phyloP scores from a whole-genome alignment of 2,113 vertebrate genomes.

The Craseonycteris thonglongyai region DNA sequence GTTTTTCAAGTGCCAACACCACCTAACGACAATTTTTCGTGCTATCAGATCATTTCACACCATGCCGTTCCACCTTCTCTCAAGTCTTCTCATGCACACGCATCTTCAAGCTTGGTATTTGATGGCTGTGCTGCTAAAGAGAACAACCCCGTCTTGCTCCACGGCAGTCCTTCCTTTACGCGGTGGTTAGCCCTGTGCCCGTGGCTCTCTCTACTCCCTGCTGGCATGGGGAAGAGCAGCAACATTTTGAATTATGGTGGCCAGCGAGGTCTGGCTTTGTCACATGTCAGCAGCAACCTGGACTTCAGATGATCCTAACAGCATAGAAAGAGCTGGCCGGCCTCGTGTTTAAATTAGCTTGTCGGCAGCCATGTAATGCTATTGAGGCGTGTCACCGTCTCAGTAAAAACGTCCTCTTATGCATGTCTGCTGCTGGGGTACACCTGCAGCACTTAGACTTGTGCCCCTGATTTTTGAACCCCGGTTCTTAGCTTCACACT shows the following conservation, averaged over 20 bases:
- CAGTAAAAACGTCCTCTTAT: accelerated
- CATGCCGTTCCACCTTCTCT: constrained; percentile 8
- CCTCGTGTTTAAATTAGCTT: accelerated
- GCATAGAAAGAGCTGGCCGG: not conserved
- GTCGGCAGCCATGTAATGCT: accelerated
- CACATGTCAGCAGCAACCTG: accelerated
- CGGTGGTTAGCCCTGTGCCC: not conserved
- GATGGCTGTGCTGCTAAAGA: not conserved
- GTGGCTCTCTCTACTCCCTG: not conserved
- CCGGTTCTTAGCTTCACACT: not conserved
- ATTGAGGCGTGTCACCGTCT: accelerated
- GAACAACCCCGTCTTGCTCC: constrained; percentile 12
- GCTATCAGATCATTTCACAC: constrained; percentile 67
- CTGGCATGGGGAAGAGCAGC: not conserved
- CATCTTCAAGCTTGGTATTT: not conserved
- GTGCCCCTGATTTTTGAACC: not conserved
- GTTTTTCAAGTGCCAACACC: constrained; percentile 51
- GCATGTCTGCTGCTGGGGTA: accelerated
- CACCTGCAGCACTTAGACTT: accelerated
- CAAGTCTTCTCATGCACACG: not conserved
- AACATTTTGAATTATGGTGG: not conserved
- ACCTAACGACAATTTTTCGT: constrained; percentile 57
- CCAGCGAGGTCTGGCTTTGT: no score
- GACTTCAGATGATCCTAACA: not conserved
- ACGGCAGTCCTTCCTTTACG: not conserved